Evolutionary conservation across 1,140 invertebrate genomes (phyloP), one percentile per base, ranked within the genome.

Genomic region (Brachystomella parvula): DNA sequence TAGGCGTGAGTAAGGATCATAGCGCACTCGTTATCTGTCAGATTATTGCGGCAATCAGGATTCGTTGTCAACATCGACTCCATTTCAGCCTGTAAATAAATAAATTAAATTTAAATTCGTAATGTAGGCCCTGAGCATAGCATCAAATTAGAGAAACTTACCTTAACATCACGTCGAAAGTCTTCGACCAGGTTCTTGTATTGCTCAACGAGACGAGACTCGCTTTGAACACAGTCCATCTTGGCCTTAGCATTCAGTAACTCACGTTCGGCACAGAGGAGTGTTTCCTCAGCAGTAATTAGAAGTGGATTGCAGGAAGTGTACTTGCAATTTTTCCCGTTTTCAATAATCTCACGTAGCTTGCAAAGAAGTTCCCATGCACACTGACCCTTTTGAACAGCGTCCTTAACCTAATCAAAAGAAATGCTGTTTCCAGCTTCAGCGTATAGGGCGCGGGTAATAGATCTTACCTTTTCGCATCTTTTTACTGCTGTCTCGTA

Each of bases 1-100:
- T 73, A 73, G 15, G 71, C 68, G 56, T 73, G 71, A 61, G 69
- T 70, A 15, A 73, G 33, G 28, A 73, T 39, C 71, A 73, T 70
- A 35, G 44, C 57, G 28, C 53, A 63, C 62, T 73, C 71, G 58
- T 73, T 68, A 0, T 69, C 66, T 17, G 66, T 73, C 28, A 73
- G 44, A 32, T 69, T 70, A 6, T 19, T 15, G 35, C 58, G 68
- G 24, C 68, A 70, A 9, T 69, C 66, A 2, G 3, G 3, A 56
- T 63, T 64, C 17, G 24, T 33, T 17, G 68, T 24, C 19, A 73
- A n/a, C 24, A 73, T 35, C 0, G 71, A 73, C 9, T 73, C 71
- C 32, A 66, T 32, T 60, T 73, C 71, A 35, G 66, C 71, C 70
- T 71, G 44, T 29, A 63, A 67, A 66, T 21, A 47, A 26, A 35